Evolutionary conservation across 35 echinoderm and acorn worm species (phyloP).

Genomic region (Amphiura filiformis): DNA sequence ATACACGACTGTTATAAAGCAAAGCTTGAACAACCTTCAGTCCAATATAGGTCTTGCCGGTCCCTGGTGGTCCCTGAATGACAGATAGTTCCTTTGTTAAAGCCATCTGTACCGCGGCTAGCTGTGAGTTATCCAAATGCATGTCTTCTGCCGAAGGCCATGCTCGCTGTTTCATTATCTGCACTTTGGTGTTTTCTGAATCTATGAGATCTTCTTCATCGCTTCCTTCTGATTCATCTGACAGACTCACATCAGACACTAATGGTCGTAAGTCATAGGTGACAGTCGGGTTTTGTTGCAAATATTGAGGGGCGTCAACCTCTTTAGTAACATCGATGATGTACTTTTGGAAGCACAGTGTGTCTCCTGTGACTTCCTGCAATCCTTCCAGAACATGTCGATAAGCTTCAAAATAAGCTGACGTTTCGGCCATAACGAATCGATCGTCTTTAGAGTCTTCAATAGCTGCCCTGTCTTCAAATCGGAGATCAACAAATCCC

Average conservation of each 20-base stretch:
- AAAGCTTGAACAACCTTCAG: constrained; percentile 88
- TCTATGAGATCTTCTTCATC: background rate
- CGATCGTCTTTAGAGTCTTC: constrained; percentile 3
- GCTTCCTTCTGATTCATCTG: background rate
- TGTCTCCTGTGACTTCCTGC: constrained; percentile 52
- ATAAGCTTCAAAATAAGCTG: constrained; percentile 97
- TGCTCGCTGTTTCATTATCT: background rate
- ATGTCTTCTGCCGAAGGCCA: constrained; percentile 50
- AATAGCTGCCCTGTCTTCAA: constrained; percentile 38
- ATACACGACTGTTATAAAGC: constrained; percentile 60
- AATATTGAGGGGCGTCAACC: constrained; percentile 51
- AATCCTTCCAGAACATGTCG: constrained; percentile 79
- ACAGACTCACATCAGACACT: background rate
- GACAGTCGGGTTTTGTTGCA: constrained; percentile 19
- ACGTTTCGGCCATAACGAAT: constrained; percentile 88
- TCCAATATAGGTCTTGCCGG: constrained; percentile 94
- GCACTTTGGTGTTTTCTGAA: background rate
- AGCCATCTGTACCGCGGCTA: constrained; percentile 65
- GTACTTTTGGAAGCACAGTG: constrained; percentile 63
- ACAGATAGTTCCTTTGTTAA: constrained; percentile 82
- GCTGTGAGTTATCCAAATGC: constrained; percentile 76
- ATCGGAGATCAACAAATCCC: constrained; percentile 71
- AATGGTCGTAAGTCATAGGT: constrained; percentile 73
- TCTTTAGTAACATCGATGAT: constrained; percentile 48
- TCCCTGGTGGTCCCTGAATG: constrained; percentile 94